Evolutionary conservation across 2,113 vertebrate genomes (phyloP).

Genomic region (Fukomys damarensis): DNA sequence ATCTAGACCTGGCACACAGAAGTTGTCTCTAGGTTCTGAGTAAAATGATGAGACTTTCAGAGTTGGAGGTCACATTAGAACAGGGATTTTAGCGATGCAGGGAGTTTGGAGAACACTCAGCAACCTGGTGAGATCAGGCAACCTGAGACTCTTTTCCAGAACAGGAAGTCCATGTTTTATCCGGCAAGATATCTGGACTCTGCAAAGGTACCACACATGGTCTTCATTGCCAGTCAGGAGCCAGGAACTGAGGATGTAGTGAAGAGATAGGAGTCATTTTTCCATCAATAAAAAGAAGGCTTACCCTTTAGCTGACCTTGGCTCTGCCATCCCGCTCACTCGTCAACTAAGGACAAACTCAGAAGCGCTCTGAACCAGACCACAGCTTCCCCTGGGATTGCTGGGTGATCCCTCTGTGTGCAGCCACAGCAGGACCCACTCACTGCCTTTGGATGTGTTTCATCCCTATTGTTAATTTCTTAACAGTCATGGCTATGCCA

Average conservation of each 20-base stretch:
- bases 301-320: background rate
- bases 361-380: background rate
- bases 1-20: background rate
- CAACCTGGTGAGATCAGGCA: background rate
- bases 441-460: background rate
- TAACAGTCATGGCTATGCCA: background rate
- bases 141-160: background rate
- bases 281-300: background rate
- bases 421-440: background rate
- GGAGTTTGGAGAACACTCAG: background rate
- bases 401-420: background rate
- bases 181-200: background rate
- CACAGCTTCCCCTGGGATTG: background rate
- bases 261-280: background rate
- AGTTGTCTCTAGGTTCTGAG: background rate
- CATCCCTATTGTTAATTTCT: background rate
- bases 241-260: background rate
- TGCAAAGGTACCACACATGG: background rate
- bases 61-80: background rate
- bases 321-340: background rate
- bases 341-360: background rate
- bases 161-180: background rate
- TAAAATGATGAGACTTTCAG: background rate
- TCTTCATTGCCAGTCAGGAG: background rate
- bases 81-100: background rate